Base-by-base conservation (phyloP, 2,797 vertebrate genomes). In the Lophius americanus region DNA sequence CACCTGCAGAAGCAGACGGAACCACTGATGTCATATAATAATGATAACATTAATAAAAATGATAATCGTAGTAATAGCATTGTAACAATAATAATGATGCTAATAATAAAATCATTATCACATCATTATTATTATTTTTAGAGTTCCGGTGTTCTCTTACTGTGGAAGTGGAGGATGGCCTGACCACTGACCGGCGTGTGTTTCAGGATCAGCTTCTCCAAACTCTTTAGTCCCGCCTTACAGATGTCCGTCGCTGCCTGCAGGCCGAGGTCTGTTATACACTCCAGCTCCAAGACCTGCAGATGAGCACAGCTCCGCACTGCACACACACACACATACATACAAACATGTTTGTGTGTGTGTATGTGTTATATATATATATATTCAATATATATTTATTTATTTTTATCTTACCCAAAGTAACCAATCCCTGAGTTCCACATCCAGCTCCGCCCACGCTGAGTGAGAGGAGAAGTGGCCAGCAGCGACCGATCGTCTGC, bases 401-500 rank as follows among this genome's bases (percentile, higher is more conserved):
- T 8, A 39, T 9, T 48, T 47, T 46, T 74, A 11, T 83, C 92
- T 92, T 83, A 97, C 96, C 95, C 13, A 97, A 59, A 36, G 94
- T 93, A 0, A 93, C 94, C 87, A 98, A 92, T 68, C 96, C 96
- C 85, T 96, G 96, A 62, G 94, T 82, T 0, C 95, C 95, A 8
- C 96, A 98, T 71, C 94, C 91, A 0, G 95, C 95, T 0, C 96
- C 96, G 6, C 96, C 96, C 9, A 98, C 91, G 7, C 96, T 94
- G 58, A 97, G 93, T 0, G 91, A 93, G 68, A 83, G 84, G 75
- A 98, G 93, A 88, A 93, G 95, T 0, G 96, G 96, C 96, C 96
- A 98, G 75, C 96, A 98, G 10, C 96, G 93, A 7, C 96, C 96
- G 38, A 98, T 97, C 88, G 95, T 97, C 93, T 97, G 96, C 75